Percentiles rank a stretch among this genome's conserved stretches.
Evolutionary conservation across 2,888 invertebrate species (phyloP).

Genomic region (Ormyrus nitidulus): DNA sequence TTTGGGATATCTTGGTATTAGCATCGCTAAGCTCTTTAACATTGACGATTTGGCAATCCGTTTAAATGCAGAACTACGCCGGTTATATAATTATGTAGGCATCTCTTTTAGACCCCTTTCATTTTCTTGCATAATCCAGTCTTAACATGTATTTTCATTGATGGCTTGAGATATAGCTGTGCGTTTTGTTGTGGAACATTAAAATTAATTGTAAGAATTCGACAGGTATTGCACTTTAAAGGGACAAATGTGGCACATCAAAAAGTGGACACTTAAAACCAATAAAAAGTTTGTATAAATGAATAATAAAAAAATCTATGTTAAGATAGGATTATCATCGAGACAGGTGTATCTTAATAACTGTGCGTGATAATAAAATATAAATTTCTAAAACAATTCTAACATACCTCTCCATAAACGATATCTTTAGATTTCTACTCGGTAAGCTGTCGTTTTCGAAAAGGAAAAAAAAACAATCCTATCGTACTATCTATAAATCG

Average conservation of each 20-base stretch:
- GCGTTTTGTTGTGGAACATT: too few relatives aligned
- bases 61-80: not conserved
- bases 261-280: too few relatives aligned
- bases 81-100: not conserved
- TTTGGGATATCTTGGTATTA: not conserved
- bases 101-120: not conserved
- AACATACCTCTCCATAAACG: not conserved
- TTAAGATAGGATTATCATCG: slow-evolving; percentile 19
- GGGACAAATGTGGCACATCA: too few relatives aligned
- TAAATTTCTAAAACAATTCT: not conserved
- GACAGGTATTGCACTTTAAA: too few relatives aligned
- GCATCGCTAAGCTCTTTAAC: not conserved
- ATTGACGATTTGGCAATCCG: not conserved
- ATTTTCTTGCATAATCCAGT: slow-evolving; percentile 9
- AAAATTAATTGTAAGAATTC: too few relatives aligned
- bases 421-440: not conserved
- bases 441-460: too few relatives aligned
- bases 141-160: not conserved
- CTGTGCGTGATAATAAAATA: slow-evolving; percentile 15
- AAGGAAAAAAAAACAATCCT: not conserved
- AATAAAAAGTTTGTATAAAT: not conserved
- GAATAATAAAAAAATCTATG: not conserved
- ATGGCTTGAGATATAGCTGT: too few relatives aligned
- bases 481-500: not conserved
- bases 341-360: not conserved